Evolutionary conservation across 30 jellyfish, hydroid and myxozoan genomes (phyloP).

Genomic region (Haliclystus octoradiatus): DNA sequence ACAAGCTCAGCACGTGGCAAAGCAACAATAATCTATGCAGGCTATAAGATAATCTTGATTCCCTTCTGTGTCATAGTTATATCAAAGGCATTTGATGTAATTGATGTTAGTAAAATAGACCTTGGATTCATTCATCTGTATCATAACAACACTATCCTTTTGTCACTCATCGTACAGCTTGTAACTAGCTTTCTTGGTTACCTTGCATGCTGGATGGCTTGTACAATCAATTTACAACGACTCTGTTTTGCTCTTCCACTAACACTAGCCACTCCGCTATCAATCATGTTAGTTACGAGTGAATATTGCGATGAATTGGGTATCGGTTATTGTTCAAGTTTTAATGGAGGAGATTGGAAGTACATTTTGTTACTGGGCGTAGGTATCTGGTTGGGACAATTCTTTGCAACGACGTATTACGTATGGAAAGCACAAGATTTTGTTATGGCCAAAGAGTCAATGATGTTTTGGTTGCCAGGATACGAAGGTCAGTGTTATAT

Average conservation of each 20-base stretch:
- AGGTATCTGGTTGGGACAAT: conserved; percentile 88
- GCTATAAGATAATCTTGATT: conserved; percentile 41
- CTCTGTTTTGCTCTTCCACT: conserved; percentile 84
- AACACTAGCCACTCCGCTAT: conserved; percentile 69
- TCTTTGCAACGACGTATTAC: conserved; percentile 79
- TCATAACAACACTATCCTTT: conserved; percentile 24
- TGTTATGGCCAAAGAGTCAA: conserved; percentile 87
- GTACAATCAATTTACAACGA: conserved; percentile 82
- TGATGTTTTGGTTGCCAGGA: conserved; percentile 75
- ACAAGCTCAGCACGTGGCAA: conserved; percentile 83
- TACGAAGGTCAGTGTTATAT: conserved; percentile 83
- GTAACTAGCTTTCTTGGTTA: conserved; percentile 8
- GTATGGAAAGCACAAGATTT: conserved; percentile 92
- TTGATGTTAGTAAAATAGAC: conserved; percentile 27
- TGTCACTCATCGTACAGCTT: neutral
- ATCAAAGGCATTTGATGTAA: conserved; percentile 64
- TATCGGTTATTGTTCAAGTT: conserved; percentile 37
- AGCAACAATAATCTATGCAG: conserved; percentile 56
- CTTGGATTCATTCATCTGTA: conserved; percentile 29
- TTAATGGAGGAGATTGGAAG: conserved; percentile 23
- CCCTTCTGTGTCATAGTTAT: conserved; percentile 58
- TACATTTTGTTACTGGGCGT: conserved; percentile 63
- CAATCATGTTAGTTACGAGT: conserved; percentile 43
- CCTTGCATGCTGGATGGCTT: conserved; percentile 78
- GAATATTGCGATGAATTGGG: conserved; percentile 43